These are phyloP conservation scores for Leucoraja erinaceus DNA, from an alignment of 2,113 vertebrate species.

Conservation along the genomic window DNA sequence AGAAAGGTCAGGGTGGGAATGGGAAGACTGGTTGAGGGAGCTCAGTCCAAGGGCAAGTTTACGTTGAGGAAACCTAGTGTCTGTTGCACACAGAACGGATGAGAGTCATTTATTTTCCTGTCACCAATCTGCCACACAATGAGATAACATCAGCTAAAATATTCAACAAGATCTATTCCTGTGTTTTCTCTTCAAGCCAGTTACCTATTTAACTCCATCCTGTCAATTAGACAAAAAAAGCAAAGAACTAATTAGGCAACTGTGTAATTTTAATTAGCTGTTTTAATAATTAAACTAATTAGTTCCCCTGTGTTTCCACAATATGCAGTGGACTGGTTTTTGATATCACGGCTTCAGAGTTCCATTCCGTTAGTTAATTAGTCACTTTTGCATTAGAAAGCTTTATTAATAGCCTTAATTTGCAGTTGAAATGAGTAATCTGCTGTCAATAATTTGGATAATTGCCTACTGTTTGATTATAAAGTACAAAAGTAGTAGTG, in stretches of 20 bases:
- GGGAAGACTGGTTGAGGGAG: conserved; percentile 43
- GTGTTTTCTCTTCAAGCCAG: conserved; percentile 64
- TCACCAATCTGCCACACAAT: conserved; percentile 71
- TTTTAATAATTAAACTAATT: conserved; percentile 97
- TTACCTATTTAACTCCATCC: conserved; percentile 95
- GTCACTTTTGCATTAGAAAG: conserved; percentile 99
- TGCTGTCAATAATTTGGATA: conserved; percentile 99
- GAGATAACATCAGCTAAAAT: conserved; percentile 76
- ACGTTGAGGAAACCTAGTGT: conserved; percentile 73
- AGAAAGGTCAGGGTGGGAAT: no score
- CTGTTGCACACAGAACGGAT: conserved; percentile 68
- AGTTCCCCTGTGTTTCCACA: conserved; percentile 96
- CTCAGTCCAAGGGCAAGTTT: conserved; percentile 70
- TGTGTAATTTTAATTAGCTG: conserved; percentile 88
- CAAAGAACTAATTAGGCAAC: conserved; percentile 92
- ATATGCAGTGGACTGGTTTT: conserved; percentile 88
- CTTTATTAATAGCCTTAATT: conserved; percentile 99
- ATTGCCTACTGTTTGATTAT: conserved; percentile 98
- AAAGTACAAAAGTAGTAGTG: conserved; percentile 89
- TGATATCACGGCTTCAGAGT: conserved; percentile 92
- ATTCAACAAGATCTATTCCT: conserved; percentile 68
- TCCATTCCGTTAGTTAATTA: conserved; percentile 98
- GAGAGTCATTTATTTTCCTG: conserved; percentile 79
- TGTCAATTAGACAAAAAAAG: conserved; percentile 92
- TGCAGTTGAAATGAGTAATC: conserved; percentile 99